Evolutionary conservation across 2,797 vertebrate genomes (phyloP).

Genomic region (Holocentrus rufus): DNA sequence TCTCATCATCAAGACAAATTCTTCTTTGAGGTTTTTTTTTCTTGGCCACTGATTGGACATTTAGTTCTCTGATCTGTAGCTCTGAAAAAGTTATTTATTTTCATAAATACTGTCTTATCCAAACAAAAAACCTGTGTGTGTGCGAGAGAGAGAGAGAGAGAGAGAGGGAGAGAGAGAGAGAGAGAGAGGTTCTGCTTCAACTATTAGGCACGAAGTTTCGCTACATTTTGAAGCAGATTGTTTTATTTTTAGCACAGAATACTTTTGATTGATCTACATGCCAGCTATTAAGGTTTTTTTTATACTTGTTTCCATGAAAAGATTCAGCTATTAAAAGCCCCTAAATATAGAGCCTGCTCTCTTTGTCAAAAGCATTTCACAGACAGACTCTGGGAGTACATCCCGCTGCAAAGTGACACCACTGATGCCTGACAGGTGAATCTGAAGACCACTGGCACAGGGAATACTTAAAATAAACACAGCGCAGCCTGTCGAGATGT

Average conservation of each 20-base stretch:
- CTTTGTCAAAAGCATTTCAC: slow-evolving; percentile 46
- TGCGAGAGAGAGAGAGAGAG: too few species aligned
- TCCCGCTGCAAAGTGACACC: slow-evolving; percentile 71
- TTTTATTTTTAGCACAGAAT: slow-evolving; percentile 4
- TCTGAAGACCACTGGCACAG: slow-evolving; percentile 63
- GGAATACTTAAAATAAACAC: slow-evolving; percentile 77
- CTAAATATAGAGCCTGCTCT: slow-evolving; percentile 71
- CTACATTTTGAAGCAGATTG: not conserved
- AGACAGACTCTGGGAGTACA: slow-evolving; percentile 33
- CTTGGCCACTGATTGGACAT: too few species aligned
- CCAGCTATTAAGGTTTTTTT: slow-evolving; percentile 1
- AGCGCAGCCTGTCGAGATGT: slow-evolving; percentile 45
- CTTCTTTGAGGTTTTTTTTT: too few species aligned
- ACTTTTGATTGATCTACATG: slow-evolving; percentile 13
- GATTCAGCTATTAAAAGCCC: slow-evolving; percentile 57
- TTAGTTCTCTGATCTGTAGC: too few species aligned
- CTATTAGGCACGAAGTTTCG: too few species aligned
- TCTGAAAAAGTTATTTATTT: too few species aligned
- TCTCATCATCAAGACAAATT: not conserved
- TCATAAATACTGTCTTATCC: too few species aligned
- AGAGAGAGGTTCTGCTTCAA: too few species aligned
- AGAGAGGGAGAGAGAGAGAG: too few species aligned
- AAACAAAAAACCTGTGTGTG: too few species aligned
- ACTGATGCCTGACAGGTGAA: slow-evolving; percentile 69
- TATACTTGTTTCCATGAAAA: slow-evolving; percentile 64